Percentiles rank a stretch among this genome's conserved stretches.
Evolutionary conservation across 2,888 invertebrate species (phyloP).

Genomic region (Synergus itoensis): DNA sequence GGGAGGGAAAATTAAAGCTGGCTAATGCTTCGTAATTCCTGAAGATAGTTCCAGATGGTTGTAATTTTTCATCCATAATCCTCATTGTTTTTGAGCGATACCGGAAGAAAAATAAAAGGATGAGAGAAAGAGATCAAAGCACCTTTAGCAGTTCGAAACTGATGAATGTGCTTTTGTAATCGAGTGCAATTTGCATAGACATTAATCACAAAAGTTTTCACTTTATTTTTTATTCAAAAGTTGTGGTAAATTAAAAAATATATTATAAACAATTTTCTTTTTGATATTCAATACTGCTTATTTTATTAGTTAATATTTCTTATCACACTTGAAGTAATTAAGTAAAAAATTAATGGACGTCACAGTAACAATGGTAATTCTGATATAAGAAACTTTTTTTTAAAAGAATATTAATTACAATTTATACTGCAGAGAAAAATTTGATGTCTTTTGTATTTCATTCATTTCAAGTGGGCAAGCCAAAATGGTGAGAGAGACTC

Average conservation of each 20-base stretch:
- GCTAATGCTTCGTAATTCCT: neutral
- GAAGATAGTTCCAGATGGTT: neutral
- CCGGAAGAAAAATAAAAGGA: neutral
- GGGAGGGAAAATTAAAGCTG: neutral
- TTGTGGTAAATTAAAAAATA: neutral
- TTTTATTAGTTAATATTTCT: neutral
- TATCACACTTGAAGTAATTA: too few relatives aligned
- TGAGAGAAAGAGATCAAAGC: neutral
- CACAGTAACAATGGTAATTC: neutral
- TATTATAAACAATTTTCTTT: neutral
- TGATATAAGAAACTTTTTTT: neutral
- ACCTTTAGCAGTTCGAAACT: neutral
- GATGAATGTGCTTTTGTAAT: neutral
- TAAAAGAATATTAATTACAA: constrained; percentile 5
- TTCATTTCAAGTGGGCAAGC: constrained; percentile 20
- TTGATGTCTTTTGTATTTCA: constrained; percentile 3
- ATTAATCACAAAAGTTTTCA: neutral
- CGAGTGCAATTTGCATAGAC: neutral
- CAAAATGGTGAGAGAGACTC: constrained; percentile 19
- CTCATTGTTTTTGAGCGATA: neutral
- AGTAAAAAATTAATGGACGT: too few relatives aligned
- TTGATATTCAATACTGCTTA: neutral
- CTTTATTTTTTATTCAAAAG: neutral
- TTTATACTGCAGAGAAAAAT: neutral
- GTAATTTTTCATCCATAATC: neutral